Percentiles rank a stretch among this genome's conserved stretches.
Conservation (phyloP, 2,888 invertebrate species). For the Melanchra persicariae region DNA sequence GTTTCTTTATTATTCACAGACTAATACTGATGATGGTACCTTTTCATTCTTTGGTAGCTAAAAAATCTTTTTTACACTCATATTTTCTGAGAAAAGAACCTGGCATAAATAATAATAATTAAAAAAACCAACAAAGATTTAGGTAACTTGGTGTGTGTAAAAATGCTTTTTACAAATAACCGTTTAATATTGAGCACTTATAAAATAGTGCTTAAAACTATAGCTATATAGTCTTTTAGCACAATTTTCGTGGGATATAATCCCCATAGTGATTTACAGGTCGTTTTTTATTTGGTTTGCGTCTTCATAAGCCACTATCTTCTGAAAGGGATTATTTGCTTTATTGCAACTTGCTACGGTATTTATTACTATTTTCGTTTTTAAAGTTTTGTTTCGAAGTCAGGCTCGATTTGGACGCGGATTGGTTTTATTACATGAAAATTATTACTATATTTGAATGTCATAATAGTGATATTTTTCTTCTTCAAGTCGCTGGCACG, state of each 20-base stretch:
- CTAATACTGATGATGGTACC: constrained; percentile 12
- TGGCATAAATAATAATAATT: background rate
- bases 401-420: background rate
- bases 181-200: constrained; percentile 32
- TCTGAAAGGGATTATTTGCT: constrained; percentile 4
- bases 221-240: constrained; percentile 47
- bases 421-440: constrained; percentile 1
- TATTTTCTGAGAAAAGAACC: no score
- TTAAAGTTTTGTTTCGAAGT: background rate
- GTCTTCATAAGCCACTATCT: constrained; percentile 8
- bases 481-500: background rate
- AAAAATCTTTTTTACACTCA: constrained; percentile 16
- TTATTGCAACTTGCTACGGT: background rate
- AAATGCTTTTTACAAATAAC: constrained; percentile 20
- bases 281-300: constrained; percentile 36
- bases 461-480: background rate
- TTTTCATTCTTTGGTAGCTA: constrained; percentile 54
- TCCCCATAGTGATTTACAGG: constrained; percentile 46
- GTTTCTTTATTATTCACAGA: background rate
- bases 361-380: constrained; percentile 21
- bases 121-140: background rate
- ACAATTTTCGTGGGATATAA: constrained; percentile 61
- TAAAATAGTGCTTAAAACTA: constrained; percentile 50
- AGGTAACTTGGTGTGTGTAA: background rate
- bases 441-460: background rate